Evolutionary conservation across 2,888 invertebrate genomes (phyloP).

Genomic region (Disparrhopalites patrizii): DNA sequence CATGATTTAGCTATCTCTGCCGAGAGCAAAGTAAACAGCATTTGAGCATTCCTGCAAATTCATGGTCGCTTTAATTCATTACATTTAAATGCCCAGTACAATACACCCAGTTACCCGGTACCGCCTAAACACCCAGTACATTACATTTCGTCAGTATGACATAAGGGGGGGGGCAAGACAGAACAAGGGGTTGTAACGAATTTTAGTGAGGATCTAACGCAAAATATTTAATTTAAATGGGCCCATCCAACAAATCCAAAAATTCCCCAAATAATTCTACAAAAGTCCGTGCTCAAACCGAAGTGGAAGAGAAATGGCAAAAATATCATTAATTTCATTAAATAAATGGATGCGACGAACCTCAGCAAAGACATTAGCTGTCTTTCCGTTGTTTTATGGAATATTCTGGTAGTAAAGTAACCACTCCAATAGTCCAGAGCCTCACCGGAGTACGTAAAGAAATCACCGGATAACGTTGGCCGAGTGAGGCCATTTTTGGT

Average conservation of each 20-base stretch:
- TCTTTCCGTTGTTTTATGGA: constrained; percentile 88
- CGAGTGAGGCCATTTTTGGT: neutral
- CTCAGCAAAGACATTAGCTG: constrained; percentile 71
- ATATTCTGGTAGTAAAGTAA: constrained; percentile 78
- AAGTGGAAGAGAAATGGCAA: too few species aligned
- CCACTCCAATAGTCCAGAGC: constrained; percentile 97
- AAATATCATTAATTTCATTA: neutral
- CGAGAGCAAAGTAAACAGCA: constrained; percentile 40
- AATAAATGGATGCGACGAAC: constrained; percentile 51
- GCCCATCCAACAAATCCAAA: too few species aligned
- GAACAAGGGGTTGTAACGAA: too few species aligned
- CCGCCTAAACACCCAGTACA: too few species aligned
- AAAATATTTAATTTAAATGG: too few species aligned
- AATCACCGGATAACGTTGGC: constrained; percentile 73
- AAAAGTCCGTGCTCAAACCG: too few species aligned
- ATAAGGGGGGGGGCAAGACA: too few species aligned
- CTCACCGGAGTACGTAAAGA: constrained; percentile 92
- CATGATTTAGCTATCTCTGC: constrained; percentile 34
- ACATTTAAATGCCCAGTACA: neutral
- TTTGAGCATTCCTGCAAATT: constrained; percentile 36
- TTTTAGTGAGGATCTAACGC: too few species aligned
- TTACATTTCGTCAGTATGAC: too few species aligned
- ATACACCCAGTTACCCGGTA: neutral
- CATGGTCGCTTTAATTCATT: neutral
- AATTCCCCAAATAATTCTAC: too few species aligned